Conservation (phyloP, 2,113 vertebrate species). For the Takifugu flavidus region DNA sequence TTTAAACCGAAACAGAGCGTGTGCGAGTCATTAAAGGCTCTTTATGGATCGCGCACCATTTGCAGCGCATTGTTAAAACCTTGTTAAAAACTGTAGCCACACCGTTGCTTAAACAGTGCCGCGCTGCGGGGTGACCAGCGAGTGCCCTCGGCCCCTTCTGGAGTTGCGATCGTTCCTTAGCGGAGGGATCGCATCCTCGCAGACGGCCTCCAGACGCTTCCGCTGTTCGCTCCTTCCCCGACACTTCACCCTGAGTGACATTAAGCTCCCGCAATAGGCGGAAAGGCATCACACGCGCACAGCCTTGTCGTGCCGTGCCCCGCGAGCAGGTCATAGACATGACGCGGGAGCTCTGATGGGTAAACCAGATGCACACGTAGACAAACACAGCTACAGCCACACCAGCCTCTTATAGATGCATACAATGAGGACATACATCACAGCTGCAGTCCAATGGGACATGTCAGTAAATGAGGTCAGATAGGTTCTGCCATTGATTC, state of each 20-base stretch:
- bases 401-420: slow-evolving; percentile 20
- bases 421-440: slow-evolving; percentile 9
- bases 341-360: slow-evolving; percentile 49
- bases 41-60: slow-evolving; percentile 16
- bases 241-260: slow-evolving; percentile 43
- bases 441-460: background rate
- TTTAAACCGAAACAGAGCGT: background rate
- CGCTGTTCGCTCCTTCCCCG: background rate
- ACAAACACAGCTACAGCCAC: slow-evolving; percentile 32
- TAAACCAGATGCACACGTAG: slow-evolving; percentile 63
- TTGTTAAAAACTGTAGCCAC: slow-evolving; percentile 15
- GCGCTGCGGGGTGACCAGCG: background rate
- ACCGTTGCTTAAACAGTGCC: background rate
- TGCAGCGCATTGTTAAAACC: slow-evolving; percentile 30
- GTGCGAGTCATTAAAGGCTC: slow-evolving; percentile 9
- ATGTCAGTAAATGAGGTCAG: background rate
- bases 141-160: slow-evolving; percentile 1
- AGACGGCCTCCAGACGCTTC: slow-evolving; percentile 9
- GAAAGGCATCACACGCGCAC: slow-evolving; percentile 51
- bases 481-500: no score
- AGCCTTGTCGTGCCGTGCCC: slow-evolving; percentile 18
- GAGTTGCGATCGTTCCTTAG: background rate
- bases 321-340: slow-evolving; percentile 38
- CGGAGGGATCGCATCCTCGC: slow-evolving; percentile 1
- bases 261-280: slow-evolving; percentile 48